These are phyloP conservation scores for Tinamus major DNA, from an alignment of 2,797 vertebrate genomes.

Conservation along the genomic window DNA sequence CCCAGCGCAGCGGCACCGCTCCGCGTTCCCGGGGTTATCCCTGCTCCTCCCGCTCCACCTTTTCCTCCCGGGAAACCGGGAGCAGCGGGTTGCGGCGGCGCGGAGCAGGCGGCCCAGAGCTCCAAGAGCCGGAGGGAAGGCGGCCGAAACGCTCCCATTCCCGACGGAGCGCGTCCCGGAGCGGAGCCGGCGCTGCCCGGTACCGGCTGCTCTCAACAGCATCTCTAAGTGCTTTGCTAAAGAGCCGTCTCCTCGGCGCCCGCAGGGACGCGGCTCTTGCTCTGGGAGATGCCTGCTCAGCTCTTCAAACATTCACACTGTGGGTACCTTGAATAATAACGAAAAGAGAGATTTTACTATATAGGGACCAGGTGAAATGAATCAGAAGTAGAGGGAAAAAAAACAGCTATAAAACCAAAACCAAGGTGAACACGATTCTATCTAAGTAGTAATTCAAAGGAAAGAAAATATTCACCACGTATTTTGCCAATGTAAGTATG, in stretches of 20 bases:
- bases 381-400: neutral
- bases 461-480: neutral
- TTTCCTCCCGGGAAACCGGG: neutral
- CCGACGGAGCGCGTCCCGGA: too few species aligned
- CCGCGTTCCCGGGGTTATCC: neutral
- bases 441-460: neutral
- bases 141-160: too few species aligned
- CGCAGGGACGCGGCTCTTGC: accelerated
- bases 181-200: too few species aligned
- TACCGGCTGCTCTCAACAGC: too few species aligned
- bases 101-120: too few species aligned
- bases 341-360: neutral
- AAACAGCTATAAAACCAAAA: neutral
- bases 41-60: neutral
- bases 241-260: accelerated
- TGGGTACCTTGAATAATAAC: neutral
- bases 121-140: too few species aligned
- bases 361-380: neutral
- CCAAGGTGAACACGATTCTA: neutral
- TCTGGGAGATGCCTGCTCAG: neutral
- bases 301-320: neutral
- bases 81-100: too few species aligned
- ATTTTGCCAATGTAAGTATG: neutral
- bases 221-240: neutral
- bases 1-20: accelerated